Evolutionary conservation across 2,888 invertebrate genomes (phyloP), one percentile per base, ranked within the genome.

Genomic region (Dorcus hopei): DNA sequence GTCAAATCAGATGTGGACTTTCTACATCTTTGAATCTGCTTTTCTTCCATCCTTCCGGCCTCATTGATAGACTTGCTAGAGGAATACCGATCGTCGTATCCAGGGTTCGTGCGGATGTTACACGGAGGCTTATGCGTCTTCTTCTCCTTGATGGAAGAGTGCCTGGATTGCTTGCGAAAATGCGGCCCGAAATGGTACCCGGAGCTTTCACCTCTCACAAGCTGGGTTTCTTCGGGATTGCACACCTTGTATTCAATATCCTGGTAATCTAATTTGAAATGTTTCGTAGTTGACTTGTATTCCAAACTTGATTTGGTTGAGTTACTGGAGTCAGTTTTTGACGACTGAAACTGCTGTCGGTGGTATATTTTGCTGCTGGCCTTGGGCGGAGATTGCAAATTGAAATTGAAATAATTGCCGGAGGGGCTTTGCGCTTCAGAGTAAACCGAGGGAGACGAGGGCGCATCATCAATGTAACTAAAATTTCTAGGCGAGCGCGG

Each of bases 1-100:
- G 87, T 87, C 66, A 91, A 79, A 78, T 91, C 91, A 16, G 90
- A 90, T 2, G 91, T 91, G 0, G 91, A 91, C 70, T 89, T 90
- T 52, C 90, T 81, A 65, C 86, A 87, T 42, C 85, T 80, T 52
- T 81, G 66, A 0, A 69, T 59, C 0, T 80, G 38, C 33, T 23
- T 80, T 1, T 77, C 80, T 14, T 68, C 63, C 1, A 79, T 77
- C 2, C 80, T 80, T 5, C 80, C 80, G 45, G 82, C 80, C 52
- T 74, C 74, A 59, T 74, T 75, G 41, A 77, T 76, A n/a, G 74
- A 74, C 62, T 74, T 77, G 50, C 68, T 72, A 0, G 76, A 77
- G 1, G 69, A 68, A 57, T 75, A 76, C 49, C 72, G 81, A 65
- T 85, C 83, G 65, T 85, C 83, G 66, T 85, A 85, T 3, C 85